These are phyloP conservation scores for Cosmorhoe ocellata DNA, from an alignment of 2,888 invertebrate species.

Conservation along the genomic window DNA sequence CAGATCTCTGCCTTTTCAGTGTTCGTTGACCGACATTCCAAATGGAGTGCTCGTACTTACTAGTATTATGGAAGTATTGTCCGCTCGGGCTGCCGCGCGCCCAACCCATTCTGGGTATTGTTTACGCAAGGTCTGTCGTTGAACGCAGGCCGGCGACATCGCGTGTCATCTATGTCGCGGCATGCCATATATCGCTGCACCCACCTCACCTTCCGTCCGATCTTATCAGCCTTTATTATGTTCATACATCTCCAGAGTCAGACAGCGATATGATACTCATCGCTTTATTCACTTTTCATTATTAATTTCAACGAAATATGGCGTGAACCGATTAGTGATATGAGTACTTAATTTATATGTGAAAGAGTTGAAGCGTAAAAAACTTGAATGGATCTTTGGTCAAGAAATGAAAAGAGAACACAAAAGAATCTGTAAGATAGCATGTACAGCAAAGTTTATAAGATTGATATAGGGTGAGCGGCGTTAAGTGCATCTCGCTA, in stretches of 20 bases:
- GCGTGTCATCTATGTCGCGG: conserved; percentile 42
- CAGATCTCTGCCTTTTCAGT: conserved; percentile 6
- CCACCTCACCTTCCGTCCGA: conserved; percentile 38
- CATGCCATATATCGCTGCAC: conserved; percentile 50
- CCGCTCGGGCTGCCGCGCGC: conserved; percentile 34
- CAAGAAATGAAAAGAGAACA: neutral
- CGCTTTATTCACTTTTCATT: conserved; percentile 16
- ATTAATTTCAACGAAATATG: too few relatives aligned
- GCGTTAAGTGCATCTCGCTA: conserved; percentile 30
- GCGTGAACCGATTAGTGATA: too few relatives aligned
- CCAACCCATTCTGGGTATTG: conserved; percentile 47
- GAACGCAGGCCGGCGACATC: conserved; percentile 38
- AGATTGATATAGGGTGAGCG: conserved; percentile 5
- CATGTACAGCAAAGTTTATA: neutral
- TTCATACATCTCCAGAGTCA: conserved; percentile 26
- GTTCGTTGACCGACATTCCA: conserved; percentile 9
- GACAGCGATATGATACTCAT: conserved; percentile 24
- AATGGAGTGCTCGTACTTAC: neutral
- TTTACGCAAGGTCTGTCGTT: conserved; percentile 50
- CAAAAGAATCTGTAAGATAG: neutral
- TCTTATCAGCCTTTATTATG: conserved; percentile 39
- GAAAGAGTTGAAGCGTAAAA: neutral
- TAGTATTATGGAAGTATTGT: conserved; percentile 31
- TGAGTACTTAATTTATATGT: too few relatives aligned
- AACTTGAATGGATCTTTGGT: conserved; percentile 1